Conservation (phyloP, 1,140 invertebrate species). For the Listronotus oregonensis region DNA sequence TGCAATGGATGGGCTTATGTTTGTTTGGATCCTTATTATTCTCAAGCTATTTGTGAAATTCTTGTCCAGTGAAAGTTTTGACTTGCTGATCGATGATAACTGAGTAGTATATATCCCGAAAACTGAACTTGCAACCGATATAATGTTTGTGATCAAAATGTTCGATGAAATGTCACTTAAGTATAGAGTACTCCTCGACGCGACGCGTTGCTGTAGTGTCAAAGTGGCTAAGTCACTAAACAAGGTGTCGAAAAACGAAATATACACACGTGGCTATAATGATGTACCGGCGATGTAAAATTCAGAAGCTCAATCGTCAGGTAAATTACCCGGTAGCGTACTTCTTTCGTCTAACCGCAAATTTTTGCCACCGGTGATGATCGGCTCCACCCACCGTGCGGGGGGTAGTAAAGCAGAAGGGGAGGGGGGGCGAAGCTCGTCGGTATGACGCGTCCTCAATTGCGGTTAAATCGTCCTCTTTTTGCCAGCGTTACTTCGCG, state of each 20-base stretch:
- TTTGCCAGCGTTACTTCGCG: constrained; percentile 56
- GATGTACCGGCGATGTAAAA: constrained; percentile 34
- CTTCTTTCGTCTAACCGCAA: constrained; percentile 57
- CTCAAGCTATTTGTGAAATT: no score
- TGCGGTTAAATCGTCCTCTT: constrained; percentile 52
- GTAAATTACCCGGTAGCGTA: constrained; percentile 50
- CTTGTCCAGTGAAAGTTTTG: no score
- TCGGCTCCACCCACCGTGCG: constrained; percentile 52
- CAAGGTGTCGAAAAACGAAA: constrained; percentile 5
- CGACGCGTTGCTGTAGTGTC: constrained; percentile 2
- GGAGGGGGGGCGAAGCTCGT: constrained; percentile 31
- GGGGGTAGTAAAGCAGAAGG: constrained; percentile 52
- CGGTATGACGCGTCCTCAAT: constrained; percentile 18
- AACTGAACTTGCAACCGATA: no score
- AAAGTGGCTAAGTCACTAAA: constrained; percentile 12
- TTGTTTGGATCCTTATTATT: no score
- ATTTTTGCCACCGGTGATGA: constrained; percentile 62
- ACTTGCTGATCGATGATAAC: no score
- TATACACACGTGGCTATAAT: constrained; percentile 26
- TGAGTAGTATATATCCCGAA: no score
- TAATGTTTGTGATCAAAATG: background rate
- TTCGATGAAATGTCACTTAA: constrained; percentile 1
- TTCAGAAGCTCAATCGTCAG: constrained; percentile 48
- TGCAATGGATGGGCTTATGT: no score
- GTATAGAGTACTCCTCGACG: background rate